Conservation (phyloP, 1,140 invertebrate species). For the Papilio xuthus region DNA sequence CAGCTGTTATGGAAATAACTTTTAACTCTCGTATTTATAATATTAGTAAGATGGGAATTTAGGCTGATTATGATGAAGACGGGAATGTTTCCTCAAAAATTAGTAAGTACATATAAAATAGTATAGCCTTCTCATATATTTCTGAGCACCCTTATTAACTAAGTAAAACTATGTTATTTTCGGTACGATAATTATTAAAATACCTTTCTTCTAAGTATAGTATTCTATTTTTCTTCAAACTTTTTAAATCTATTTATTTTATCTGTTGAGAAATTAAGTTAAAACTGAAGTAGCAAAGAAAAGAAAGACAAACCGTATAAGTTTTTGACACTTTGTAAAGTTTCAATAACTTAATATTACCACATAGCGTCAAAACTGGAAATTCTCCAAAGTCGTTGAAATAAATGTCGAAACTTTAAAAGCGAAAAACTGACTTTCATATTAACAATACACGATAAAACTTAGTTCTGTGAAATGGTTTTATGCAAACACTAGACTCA, state of each 20-base stretch:
- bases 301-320: background rate
- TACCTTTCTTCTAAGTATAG: background rate
- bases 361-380: constrained; percentile 19
- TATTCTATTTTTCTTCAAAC: background rate
- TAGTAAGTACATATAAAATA: no score
- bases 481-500: background rate
- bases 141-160: background rate
- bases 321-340: constrained; percentile 20
- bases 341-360: constrained; percentile 23
- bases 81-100: no score
- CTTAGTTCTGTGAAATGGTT: constrained; percentile 15
- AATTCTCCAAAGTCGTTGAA: constrained; percentile 20
- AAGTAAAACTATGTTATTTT: background rate
- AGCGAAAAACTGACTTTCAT: constrained; percentile 18
- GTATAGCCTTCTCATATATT: no score
- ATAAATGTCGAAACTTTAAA: constrained; percentile 18
- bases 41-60: no score
- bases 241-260: background rate
- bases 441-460: constrained; percentile 25
- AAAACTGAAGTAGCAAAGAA: background rate
- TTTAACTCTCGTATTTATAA: no score
- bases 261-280: background rate
- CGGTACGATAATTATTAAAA: background rate
- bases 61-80: no score
- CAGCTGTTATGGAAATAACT: no score